Evolutionary conservation across 1,140 invertebrate species (phyloP).

Genomic region (Ridgeia piscesae): DNA sequence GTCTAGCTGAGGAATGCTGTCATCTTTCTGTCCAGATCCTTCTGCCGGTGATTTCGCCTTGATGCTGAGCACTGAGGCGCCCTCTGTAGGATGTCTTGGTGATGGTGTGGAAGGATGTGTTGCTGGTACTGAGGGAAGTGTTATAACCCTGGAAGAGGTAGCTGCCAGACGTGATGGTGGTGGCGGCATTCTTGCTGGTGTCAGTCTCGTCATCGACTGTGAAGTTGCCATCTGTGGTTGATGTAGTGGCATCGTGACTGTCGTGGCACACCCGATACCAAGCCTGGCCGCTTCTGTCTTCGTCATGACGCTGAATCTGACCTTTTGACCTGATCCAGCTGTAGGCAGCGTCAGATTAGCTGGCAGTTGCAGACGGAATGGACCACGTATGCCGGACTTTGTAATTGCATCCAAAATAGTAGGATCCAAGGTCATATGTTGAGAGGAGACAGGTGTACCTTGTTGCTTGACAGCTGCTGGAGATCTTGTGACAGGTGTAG

Average conservation of each 20-base stretch:
- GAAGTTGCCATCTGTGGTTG: neutral
- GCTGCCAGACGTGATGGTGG: neutral
- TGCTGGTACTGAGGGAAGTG: neutral
- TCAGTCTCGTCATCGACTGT: neutral
- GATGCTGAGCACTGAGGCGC: neutral
- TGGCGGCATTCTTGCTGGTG: neutral
- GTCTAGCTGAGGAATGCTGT: neutral
- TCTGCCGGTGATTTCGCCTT: neutral
- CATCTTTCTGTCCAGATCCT: neutral
- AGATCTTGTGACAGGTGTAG: neutral
- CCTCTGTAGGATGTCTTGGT: neutral
- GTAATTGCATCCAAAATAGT: neutral
- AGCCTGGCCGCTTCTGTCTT: neutral
- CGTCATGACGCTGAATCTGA: neutral
- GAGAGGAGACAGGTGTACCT: neutral
- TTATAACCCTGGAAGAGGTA: neutral
- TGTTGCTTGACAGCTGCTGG: neutral
- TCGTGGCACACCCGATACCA: neutral
- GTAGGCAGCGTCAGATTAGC: neutral
- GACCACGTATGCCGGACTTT: neutral
- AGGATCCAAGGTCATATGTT: neutral
- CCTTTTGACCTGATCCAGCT: neutral
- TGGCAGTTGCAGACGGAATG: neutral
- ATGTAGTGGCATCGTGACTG: neutral
- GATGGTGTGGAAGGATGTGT: neutral